Evolutionary conservation across 2,888 invertebrate species (phyloP).

Genomic region (Emesis russula): DNA sequence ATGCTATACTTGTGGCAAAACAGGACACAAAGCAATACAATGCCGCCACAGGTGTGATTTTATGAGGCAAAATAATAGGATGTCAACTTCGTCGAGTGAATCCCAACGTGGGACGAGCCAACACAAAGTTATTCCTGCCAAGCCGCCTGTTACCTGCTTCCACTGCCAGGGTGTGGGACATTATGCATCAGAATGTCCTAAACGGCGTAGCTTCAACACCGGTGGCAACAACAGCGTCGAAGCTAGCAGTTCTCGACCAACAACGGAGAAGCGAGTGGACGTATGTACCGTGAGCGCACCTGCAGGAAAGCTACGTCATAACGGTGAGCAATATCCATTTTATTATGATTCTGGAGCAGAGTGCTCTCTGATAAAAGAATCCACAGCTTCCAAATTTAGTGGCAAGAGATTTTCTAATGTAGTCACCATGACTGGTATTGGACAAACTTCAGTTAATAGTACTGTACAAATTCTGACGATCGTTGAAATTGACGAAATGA

Average conservation of each 20-base stretch:
- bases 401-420: conserved; percentile 43
- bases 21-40: not conserved
- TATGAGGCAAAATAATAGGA: no score
- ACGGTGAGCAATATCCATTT: conserved; percentile 47
- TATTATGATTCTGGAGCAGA: conserved; percentile 69
- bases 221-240: no score
- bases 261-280: no score
- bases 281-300: not conserved
- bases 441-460: conserved; percentile 45
- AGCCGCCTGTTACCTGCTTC: not conserved
- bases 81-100: no score
- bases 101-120: no score
- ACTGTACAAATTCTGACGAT: conserved; percentile 46
- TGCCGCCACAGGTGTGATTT: not conserved
- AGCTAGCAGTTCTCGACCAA: no score
- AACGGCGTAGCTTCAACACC: not conserved
- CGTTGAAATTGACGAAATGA: not conserved
- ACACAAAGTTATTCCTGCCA: no score
- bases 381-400: conserved; percentile 45
- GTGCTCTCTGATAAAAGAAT: conserved; percentile 61
- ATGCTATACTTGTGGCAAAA: not conserved
- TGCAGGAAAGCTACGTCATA: conserved; percentile 21
- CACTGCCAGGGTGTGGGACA: not conserved
- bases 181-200: not conserved
- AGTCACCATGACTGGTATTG: conserved; percentile 57